phyloP scores from a whole-genome alignment of 2,797 vertebrate species.

The Acropternis orthonyx region DNA sequence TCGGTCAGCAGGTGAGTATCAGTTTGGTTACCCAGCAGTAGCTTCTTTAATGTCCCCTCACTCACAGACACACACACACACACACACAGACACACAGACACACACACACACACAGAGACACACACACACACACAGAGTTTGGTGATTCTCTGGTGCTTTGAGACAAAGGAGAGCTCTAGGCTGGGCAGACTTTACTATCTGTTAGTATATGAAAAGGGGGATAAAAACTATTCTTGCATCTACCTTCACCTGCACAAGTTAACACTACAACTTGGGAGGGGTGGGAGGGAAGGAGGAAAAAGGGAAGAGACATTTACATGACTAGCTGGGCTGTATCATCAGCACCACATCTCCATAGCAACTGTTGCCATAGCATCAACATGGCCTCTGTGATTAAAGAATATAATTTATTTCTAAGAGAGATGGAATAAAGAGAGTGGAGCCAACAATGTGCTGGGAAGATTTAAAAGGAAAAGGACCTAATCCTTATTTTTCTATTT shows the following conservation, averaged over 20 bases:
- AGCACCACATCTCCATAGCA: constrained; percentile 36
- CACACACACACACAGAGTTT: neutral
- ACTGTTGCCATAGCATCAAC: constrained; percentile 31
- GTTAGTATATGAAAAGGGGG: neutral
- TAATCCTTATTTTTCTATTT: neutral
- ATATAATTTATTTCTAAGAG: neutral
- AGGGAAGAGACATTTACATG: neutral
- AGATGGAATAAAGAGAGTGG: neutral
- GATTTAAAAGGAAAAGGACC: neutral
- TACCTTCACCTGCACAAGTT: neutral
- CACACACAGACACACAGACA: neutral
- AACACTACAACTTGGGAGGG: neutral
- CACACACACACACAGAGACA: no score
- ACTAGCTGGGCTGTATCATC: neutral
- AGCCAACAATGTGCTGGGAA: neutral
- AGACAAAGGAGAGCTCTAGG: neutral
- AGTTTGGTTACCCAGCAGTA: neutral
- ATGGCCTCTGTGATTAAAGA: neutral
- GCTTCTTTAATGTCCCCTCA: neutral
- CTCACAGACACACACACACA: neutral
- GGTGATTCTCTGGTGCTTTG: neutral
- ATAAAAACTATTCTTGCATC: neutral
- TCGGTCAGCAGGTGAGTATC: neutral
- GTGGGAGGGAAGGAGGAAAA: neutral
- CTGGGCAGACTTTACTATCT: neutral